Base-by-base conservation (phyloP, 1,140 invertebrate genomes). In the Phymorhynchus buccinoides region DNA sequence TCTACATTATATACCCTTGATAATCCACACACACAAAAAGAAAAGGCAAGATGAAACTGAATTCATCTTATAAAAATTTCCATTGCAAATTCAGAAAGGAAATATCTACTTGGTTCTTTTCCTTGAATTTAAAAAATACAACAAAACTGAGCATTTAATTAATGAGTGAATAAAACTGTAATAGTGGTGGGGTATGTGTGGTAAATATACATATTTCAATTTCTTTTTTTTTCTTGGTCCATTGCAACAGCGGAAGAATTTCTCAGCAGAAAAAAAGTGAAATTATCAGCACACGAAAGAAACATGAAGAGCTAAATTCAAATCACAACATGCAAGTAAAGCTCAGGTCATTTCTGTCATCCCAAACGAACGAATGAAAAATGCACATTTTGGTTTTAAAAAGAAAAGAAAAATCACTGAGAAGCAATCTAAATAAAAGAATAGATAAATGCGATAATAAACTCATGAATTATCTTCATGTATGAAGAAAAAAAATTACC, bases 191-290 rank as follows among this genome's bases (percentile, higher is more conserved):
- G 0, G 68, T 6, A 12, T 32, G 22, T 68, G 62, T 1, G 62
- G 1, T 7, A 68, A 30, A 27, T 30, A 27, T 7, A 22, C 9
- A 7, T 30, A 22, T 30, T 30, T n/a, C 3, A 9, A 52, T 9
- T n/a, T n/a, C 27, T 27, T 6, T n/a, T 27, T 30, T 32, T 32
- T 30, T 1, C 68, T 14, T 30, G 27, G 30, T n/a, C 62, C 22
- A 68, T 30, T n/a, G 18, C 30, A 71, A 71, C 68, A 32, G 68
- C 30, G 12, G 4, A 41, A 41, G 30, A 39, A 75, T 1, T 37
- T 7, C 37, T 75, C 71, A 75, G 71, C 71, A 75, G 71, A 75
- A 75, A 75, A n/a, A n/a, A n/a, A n/a, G n/a, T n/a, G n/a, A n/a
- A 22, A 1, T 75, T 35, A 39, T 75, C 73, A 75, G 73, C 73